Evolutionary conservation across 2,113 vertebrate species (phyloP).

Genomic region (Eurypyga helias): DNA sequence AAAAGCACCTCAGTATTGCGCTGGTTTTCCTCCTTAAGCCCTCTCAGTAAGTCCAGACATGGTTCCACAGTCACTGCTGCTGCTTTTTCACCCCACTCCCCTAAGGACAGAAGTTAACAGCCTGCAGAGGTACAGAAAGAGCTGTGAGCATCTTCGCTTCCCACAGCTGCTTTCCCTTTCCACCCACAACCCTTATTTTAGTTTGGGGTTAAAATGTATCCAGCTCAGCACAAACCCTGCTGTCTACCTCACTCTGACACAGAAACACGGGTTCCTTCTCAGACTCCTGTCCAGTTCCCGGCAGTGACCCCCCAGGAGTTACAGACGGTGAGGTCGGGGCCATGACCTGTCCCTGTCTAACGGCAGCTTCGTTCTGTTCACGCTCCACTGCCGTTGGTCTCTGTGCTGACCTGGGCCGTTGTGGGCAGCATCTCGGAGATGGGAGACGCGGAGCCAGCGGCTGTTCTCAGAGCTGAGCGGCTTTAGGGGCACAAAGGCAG

Average conservation of each 20-base stretch:
- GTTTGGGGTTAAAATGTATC: not conserved
- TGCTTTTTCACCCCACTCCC: not conserved
- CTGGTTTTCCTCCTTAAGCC: not conserved
- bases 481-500: rapidly evolving
- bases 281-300: rapidly evolving
- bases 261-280: not conserved
- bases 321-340: not conserved
- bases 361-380: not conserved
- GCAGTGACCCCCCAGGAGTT: rapidly evolving
- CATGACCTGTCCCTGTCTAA: not conserved
- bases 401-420: rapidly evolving
- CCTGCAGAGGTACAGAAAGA: not conserved
- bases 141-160: conserved; percentile 13
- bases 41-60: not conserved
- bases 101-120: not conserved
- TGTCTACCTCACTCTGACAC: not conserved
- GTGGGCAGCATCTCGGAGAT: not conserved
- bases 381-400: not conserved
- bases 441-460: rapidly evolving
- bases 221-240: not conserved
- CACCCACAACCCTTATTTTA: conserved; percentile 6
- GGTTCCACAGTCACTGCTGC: not conserved
- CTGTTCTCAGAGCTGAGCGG: not conserved
- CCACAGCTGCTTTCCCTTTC: conserved; percentile 5
- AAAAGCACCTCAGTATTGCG: not conserved